A percentile compares a stretch with the other conserved stretches of the same genome.
phyloP scores from a whole-genome alignment of 30 jellyfish, hydroid and myxozoan genomes.

The Aurelia coerulea region DNA sequence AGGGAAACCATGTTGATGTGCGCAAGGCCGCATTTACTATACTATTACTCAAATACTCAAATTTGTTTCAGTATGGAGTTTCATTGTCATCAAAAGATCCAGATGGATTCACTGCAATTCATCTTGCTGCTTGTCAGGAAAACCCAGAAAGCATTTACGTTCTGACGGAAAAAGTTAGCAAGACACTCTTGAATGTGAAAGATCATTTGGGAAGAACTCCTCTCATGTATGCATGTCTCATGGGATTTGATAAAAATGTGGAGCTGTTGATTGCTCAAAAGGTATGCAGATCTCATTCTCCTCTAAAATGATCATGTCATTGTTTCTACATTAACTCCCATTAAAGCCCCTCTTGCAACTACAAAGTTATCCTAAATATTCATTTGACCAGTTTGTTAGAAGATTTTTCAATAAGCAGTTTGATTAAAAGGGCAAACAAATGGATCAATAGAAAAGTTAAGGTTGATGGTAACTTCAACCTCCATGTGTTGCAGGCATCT shows the following conservation, averaged over 20 bases:
- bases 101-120: slow-evolving; percentile 69
- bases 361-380: too few relatives aligned
- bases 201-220: slow-evolving; percentile 79
- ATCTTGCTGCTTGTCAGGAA: slow-evolving; percentile 87
- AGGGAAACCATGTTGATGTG: too few relatives aligned
- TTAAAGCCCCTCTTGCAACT: too few relatives aligned
- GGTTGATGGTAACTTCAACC: too few relatives aligned
- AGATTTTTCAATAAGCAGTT: too few relatives aligned
- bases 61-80: slow-evolving; percentile 71
- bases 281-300: slow-evolving; percentile 14
- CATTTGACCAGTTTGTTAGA: too few relatives aligned
- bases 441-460: too few relatives aligned
- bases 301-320: neutral
- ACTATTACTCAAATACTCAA: neutral
- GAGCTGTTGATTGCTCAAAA: slow-evolving; percentile 61
- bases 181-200: slow-evolving; percentile 54
- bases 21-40: too few relatives aligned
- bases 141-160: slow-evolving; percentile 67
- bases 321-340: too few relatives aligned
- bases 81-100: slow-evolving; percentile 60
- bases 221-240: slow-evolving; percentile 71
- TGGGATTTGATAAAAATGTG: slow-evolving; percentile 80
- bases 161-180: slow-evolving; percentile 36
- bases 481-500: too few relatives aligned
- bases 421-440: too few relatives aligned